Evolutionary conservation across 2,888 invertebrate genomes (phyloP).

Genomic region (Rhagonycha lutea): DNA sequence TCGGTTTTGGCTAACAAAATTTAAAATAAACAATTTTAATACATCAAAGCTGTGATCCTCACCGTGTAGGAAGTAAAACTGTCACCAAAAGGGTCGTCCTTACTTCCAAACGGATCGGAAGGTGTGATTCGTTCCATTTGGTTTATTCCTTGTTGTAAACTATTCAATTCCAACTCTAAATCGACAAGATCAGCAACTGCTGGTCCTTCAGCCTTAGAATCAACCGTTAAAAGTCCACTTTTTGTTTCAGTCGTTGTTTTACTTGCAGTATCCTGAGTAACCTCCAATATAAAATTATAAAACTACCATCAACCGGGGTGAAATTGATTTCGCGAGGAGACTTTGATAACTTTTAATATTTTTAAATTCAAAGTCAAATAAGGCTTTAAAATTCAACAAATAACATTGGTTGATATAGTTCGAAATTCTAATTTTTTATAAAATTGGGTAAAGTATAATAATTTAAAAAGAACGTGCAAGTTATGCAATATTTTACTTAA

Average conservation of each 20-base stretch:
- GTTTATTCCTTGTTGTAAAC: conserved; percentile 82
- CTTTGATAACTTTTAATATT: neutral
- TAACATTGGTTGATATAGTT: no score
- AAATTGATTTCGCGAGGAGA: neutral
- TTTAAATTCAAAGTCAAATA: neutral
- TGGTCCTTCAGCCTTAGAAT: conserved; percentile 47
- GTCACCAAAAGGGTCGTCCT: conserved; percentile 75
- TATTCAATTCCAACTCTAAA: conserved; percentile 84
- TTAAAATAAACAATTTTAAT: neutral
- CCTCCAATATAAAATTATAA: conserved; percentile 3
- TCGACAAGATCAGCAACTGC: conserved; percentile 86
- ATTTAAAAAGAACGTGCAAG: no score
- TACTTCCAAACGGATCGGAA: conserved; percentile 65
- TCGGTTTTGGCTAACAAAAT: conserved; percentile 38
- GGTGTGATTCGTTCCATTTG: conserved; percentile 87
- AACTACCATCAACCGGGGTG: neutral
- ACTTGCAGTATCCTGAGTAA: conserved; percentile 22
- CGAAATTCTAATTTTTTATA: no score
- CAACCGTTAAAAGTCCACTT: conserved; percentile 31
- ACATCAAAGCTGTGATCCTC: conserved; percentile 23
- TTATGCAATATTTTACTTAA: no score
- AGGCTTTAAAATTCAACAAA: neutral
- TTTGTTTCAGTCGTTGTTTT: conserved; percentile 29
- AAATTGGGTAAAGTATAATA: no score
- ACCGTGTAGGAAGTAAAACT: conserved; percentile 67